Evolutionary conservation across 2,888 invertebrate species (phyloP).

Genomic region (Nemapogon koenigi): DNA sequence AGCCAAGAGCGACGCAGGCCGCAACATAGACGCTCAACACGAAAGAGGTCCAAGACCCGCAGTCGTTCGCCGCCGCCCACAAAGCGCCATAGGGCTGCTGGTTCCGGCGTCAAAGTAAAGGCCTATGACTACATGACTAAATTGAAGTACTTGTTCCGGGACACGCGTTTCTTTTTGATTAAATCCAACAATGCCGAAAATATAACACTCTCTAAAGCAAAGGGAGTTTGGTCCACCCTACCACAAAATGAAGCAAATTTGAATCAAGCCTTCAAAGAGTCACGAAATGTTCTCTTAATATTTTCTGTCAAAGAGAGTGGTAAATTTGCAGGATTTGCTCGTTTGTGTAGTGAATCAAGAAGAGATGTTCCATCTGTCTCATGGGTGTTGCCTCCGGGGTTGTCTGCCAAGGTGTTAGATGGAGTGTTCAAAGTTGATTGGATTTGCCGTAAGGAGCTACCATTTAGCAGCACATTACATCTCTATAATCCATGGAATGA

Average conservation of each 20-base stretch:
- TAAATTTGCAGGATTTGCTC: conserved; percentile 92
- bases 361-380: conserved; percentile 89
- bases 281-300: conserved; percentile 91
- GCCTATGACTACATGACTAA: conserved; percentile 87
- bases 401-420: conserved; percentile 90
- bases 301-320: conserved; percentile 99
- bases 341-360: conserved; percentile 86
- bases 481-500: conserved; percentile 98
- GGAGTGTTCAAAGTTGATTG: conserved; percentile 97
- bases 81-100: conserved; percentile 39
- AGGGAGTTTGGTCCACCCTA: conserved; percentile 97
- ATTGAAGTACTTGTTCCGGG: conserved; percentile 92
- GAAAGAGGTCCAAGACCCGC: conserved; percentile 59
- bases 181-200: conserved; percentile 99
- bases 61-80: conserved; percentile 43
- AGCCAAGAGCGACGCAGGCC: conserved; percentile 66
- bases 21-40: conserved; percentile 61
- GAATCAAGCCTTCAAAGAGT: conserved; percentile 92
- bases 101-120: conserved; percentile 56
- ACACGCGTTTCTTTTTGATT: conserved; percentile 94
- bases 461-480: conserved; percentile 91
- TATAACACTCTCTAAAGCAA: conserved; percentile 91
- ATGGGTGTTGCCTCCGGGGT: conserved; percentile 94
- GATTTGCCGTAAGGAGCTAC: conserved; percentile 94
- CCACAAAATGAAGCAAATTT: conserved; percentile 96